phyloP scores from a whole-genome alignment of 2,113 vertebrate species.

The Oreochromis niloticus region DNA sequence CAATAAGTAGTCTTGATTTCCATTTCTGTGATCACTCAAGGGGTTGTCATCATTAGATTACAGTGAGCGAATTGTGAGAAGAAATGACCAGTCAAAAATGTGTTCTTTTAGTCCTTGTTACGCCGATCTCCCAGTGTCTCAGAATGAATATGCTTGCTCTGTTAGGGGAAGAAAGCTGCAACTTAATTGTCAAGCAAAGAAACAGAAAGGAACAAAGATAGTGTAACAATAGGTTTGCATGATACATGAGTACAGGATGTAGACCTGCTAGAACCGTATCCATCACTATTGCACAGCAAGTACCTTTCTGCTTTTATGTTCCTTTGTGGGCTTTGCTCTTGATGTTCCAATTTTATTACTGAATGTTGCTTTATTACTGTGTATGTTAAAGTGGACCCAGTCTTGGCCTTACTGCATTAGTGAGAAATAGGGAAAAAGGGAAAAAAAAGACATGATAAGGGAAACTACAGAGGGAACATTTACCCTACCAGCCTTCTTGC shows the following conservation, averaged over 20 bases:
- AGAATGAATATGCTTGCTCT: background rate
- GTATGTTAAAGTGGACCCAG: conserved; percentile 5
- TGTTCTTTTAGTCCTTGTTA: background rate
- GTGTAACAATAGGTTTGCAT: background rate
- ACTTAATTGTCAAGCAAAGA: background rate
- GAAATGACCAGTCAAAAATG: background rate
- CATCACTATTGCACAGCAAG: background rate
- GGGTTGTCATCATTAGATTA: conserved; percentile 30
- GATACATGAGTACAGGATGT: background rate
- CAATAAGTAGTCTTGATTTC: conserved; percentile 58
- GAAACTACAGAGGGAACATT: conserved; percentile 2
- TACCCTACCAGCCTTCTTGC: background rate
- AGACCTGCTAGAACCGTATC: background rate
- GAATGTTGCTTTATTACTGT: conserved; percentile 3
- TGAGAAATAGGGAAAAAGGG: background rate
- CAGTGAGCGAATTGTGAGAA: background rate
- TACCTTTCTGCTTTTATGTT: background rate
- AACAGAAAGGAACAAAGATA: background rate
- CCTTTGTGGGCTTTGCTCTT: conserved; percentile 12
- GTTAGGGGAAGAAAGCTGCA: background rate
- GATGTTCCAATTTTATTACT: conserved; percentile 38
- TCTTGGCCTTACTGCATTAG: conserved; percentile 12
- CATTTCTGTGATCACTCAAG: conserved; percentile 37
- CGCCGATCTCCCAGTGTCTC: background rate
- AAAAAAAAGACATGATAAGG: background rate